Evolutionary conservation across 2,888 invertebrate genomes (phyloP), one percentile per base, ranked within the genome.

Genomic region (Phytoseiulus persimilis): DNA sequence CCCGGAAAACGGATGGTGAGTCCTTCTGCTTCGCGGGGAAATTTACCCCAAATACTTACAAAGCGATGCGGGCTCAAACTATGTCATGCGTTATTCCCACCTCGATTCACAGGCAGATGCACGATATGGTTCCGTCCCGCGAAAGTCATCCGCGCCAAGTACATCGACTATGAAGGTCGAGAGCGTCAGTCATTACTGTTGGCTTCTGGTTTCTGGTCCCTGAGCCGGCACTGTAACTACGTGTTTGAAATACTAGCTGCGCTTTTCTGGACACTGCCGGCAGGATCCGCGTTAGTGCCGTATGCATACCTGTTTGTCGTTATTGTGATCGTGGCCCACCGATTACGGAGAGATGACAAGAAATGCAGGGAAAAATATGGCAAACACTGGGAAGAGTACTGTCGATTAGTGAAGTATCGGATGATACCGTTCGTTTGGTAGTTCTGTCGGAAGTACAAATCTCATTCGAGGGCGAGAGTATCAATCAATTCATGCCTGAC

Each of bases 201-300:
- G 83, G 93, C 93, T 0, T 94, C 94, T 45, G 95, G 95, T 32
- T 94, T 93, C 92, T 95, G 94, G 94, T 94, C 94, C 11, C 91
- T 94, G 11, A 93, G 94, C 5, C 92, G 95, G 18, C 94, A 95
- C 92, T 93, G 94, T 90, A 94, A 95, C 92, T 95, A 95, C 92
- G 92, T 94, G 11, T 94, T 94, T 65, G 95, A 95, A 92, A 92
- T 94, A 31, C 89, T 93, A 31, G 92, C 94, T 0, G 93, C 94
- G 5, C 92, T 94, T 33, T 92, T 92, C 90, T 95, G 94, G 94
- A 93, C 93, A 83, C 91, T 93, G 14, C 93, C 94, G 0, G 93
- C 93, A 6, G 92, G 92, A 33, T 92, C 93, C 89, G 91, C 92
- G 18, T 45, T 93, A 0, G 92, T 93, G 92, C 94, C 94, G 3